These are phyloP conservation scores for Scomber japonicus DNA, from an alignment of 2,113 vertebrate genomes.

Conservation along the genomic window DNA sequence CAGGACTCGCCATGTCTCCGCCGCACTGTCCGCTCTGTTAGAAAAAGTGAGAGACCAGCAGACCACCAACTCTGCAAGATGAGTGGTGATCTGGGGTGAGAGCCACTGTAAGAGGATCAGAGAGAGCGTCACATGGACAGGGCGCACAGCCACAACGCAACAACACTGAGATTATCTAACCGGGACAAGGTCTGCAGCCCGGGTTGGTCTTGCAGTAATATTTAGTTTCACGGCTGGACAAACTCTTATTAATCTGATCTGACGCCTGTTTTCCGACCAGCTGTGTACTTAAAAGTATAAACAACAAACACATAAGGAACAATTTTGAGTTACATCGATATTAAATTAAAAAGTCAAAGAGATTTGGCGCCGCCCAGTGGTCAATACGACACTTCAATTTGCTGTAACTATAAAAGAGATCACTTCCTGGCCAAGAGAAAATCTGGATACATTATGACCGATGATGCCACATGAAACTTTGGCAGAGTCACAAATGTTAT, in stretches of 20 bases:
- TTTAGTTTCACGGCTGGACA: neutral
- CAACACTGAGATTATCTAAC: constrained; percentile 59
- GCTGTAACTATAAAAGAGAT: neutral
- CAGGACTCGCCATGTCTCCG: constrained; percentile 72
- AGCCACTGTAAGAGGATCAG: constrained; percentile 75
- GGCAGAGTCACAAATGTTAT: neutral
- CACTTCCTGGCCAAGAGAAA: neutral
- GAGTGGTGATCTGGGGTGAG: constrained; percentile 38
- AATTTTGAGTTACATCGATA: neutral
- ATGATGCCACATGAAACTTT: neutral
- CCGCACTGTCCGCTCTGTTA: constrained; percentile 5
- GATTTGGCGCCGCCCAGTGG: constrained; percentile 54
- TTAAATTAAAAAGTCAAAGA: neutral
- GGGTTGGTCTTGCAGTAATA: neutral
- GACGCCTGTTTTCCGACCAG: neutral
- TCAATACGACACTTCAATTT: neutral
- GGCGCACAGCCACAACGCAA: neutral
- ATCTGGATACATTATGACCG: neutral
- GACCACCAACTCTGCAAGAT: constrained; percentile 36
- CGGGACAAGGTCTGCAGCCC: neutral
- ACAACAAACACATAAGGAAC: neutral
- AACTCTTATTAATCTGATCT: neutral
- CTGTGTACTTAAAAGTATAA: neutral
- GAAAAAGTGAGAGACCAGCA: neutral
- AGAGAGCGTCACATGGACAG: constrained; percentile 68